phyloP scores from a whole-genome alignment of 2,113 vertebrate species.

The Pyrgilauda ruficollis region DNA sequence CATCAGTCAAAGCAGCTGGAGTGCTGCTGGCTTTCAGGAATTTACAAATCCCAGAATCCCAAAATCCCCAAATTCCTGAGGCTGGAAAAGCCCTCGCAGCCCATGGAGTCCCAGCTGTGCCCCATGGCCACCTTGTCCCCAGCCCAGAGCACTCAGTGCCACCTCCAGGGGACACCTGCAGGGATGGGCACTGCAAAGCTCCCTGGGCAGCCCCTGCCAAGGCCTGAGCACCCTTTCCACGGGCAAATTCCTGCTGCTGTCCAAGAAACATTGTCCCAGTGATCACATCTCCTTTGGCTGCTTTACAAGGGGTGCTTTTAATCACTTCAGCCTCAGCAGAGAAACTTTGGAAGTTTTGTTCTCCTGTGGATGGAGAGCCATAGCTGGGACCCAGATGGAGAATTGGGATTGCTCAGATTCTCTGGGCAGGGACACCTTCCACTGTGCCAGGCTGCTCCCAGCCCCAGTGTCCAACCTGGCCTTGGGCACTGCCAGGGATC shows the following conservation, averaged over 20 bases:
- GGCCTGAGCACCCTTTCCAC: neutral
- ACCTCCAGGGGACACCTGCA: neutral
- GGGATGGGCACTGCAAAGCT: neutral
- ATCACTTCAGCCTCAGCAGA: neutral
- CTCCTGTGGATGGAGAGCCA: neutral
- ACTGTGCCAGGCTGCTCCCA: neutral
- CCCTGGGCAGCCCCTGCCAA: neutral
- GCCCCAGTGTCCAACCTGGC: neutral
- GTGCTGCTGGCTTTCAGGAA: neutral
- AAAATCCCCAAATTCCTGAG: neutral
- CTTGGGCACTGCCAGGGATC: neutral
- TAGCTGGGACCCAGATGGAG: accelerated
- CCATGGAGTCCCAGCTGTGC: accelerated
- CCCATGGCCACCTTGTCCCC: neutral
- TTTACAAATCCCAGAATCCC: neutral
- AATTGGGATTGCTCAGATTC: neutral
- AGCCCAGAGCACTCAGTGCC: neutral
- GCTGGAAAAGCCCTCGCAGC: neutral
- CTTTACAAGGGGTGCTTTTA: neutral
- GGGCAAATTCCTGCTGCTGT: accelerated
- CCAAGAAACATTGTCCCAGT: neutral
- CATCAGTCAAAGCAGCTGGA: neutral
- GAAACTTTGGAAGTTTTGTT: neutral
- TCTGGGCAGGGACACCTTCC: neutral
- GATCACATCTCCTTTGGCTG: neutral